These are phyloP conservation scores for Pseudochirops corinnae DNA, from an alignment of 2,797 vertebrate species.

Conservation along the genomic window DNA sequence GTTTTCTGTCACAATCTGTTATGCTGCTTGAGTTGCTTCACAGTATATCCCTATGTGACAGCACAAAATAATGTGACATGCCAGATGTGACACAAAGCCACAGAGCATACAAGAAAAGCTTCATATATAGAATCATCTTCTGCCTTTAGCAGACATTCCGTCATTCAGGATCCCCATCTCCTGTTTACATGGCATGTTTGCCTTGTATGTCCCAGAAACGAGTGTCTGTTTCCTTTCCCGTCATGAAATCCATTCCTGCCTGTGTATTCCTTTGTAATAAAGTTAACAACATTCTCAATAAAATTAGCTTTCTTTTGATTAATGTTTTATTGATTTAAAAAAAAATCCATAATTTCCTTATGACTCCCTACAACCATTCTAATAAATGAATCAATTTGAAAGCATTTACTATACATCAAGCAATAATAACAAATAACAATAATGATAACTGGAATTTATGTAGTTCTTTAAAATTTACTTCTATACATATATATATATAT, in stretches of 20 bases:
- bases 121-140: constrained; percentile 45
- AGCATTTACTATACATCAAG: not conserved
- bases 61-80: constrained; percentile 47
- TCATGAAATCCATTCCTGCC: not conserved
- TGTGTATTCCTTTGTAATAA: not conserved
- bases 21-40: constrained; percentile 21
- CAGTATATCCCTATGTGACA: constrained; percentile 14
- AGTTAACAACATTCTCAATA: constrained; percentile 17
- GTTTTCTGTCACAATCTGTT: constrained; percentile 80
- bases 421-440: not conserved
- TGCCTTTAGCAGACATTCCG: constrained; percentile 59
- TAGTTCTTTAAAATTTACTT: not conserved
- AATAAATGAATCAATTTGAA: not conserved
- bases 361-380: not conserved
- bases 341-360: not conserved
- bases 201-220: constrained; percentile 13
- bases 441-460: not conserved
- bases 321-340: not conserved
- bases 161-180: constrained; percentile 3
- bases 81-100: constrained; percentile 56
- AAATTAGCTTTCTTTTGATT: not conserved
- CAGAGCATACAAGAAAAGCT: constrained; percentile 62
- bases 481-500: not conserved
- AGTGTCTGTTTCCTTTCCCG: not conserved
- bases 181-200: constrained; percentile 35